Percentiles rank a stretch among this genome's conserved stretches.
These are phyloP conservation scores for Xiphophorus couchianus DNA, from an alignment of 2,113 vertebrate species.

Conservation along the genomic window DNA sequence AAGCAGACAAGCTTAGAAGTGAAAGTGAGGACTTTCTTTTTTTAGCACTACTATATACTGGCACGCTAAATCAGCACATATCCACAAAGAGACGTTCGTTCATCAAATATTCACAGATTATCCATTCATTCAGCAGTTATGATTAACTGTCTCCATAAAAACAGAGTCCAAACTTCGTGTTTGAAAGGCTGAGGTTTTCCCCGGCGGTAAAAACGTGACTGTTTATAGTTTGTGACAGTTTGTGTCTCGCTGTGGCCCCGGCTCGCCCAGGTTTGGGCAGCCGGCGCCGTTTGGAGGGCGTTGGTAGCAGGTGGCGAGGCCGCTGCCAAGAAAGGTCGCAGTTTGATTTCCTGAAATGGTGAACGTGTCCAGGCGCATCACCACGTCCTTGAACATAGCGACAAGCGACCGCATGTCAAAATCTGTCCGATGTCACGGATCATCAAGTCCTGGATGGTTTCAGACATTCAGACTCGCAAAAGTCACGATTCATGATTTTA, in stretches of 20 bases:
- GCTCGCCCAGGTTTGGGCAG: conserved; percentile 21
- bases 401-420: conserved; percentile 6
- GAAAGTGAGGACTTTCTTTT: no score
- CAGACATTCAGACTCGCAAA: neutral
- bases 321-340: conserved; percentile 41
- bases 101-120: neutral
- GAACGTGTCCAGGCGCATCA: conserved; percentile 9
- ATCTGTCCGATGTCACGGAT: conserved; percentile 4
- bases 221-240: conserved; percentile 5
- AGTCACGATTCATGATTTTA: no score
- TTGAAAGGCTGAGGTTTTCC: neutral
- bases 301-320: conserved; percentile 44
- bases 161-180: neutral
- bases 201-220: conserved; percentile 6
- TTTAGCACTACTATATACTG: no score
- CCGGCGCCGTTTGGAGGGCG: conserved; percentile 37
- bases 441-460: neutral
- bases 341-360: conserved; percentile 34
- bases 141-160: neutral
- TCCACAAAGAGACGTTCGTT: no score
- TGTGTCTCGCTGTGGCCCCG: neutral
- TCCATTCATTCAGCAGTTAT: neutral
- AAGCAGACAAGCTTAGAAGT: neutral
- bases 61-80: no score
- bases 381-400: conserved; percentile 47